These are phyloP conservation scores for Triops longicaudatus DNA, from an alignment of 1,140 invertebrate species.

Conservation along the genomic window DNA sequence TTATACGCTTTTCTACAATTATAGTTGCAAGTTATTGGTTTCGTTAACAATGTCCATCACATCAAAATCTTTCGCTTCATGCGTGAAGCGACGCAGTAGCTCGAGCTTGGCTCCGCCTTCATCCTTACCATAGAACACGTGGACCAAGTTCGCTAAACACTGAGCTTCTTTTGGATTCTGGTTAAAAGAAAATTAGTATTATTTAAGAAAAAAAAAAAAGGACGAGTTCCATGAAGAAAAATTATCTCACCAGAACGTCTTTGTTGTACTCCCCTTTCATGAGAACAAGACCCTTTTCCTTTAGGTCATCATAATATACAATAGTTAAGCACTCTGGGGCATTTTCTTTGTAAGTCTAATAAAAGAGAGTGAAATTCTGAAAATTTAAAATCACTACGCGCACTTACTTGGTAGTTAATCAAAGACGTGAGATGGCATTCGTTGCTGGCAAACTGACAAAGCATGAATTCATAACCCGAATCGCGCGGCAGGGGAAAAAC, in stretches of 20 bases:
- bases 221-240: background rate
- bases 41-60: conserved; percentile 73
- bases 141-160: conserved; percentile 73
- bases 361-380: background rate
- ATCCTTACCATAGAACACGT: conserved; percentile 68
- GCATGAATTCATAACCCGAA: conserved; percentile 80
- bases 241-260: conserved; percentile 52
- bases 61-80: conserved; percentile 63
- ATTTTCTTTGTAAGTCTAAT: conserved; percentile 75
- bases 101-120: conserved; percentile 49
- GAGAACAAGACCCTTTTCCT: conserved; percentile 67
- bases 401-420: conserved; percentile 65
- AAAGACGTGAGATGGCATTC: conserved; percentile 79
- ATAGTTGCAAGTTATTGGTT: conserved; percentile 56
- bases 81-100: conserved; percentile 61
- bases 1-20: background rate
- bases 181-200: conserved; percentile 24
- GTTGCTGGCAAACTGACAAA: conserved; percentile 63
- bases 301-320: conserved; percentile 70
- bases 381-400: background rate
- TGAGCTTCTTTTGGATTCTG: conserved; percentile 65
- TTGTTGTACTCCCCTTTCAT: conserved; percentile 83
- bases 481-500: conserved; percentile 69
- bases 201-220: background rate
- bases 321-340: conserved; percentile 79